phyloP scores from a whole-genome alignment of 2,888 invertebrate species.

The Prenolepis imparis region DNA sequence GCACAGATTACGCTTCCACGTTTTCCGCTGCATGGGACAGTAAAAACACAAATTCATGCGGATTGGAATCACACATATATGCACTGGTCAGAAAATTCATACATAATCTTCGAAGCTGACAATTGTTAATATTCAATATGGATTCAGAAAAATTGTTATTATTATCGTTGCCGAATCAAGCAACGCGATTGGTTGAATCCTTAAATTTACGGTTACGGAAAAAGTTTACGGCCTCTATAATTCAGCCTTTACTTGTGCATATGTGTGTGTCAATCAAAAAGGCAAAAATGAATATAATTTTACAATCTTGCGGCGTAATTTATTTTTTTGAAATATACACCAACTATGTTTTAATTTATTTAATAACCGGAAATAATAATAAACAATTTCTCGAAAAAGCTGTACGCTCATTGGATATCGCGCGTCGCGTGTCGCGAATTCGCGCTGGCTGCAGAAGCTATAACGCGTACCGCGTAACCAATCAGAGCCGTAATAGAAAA shows the following conservation, averaged over 20 bases:
- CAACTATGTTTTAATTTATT: neutral
- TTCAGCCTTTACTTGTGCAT: too few relatives aligned
- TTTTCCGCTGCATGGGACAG: neutral
- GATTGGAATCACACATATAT: neutral
- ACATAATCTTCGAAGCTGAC: neutral
- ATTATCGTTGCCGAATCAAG: too few relatives aligned
- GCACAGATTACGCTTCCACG: neutral
- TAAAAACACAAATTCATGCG: neutral
- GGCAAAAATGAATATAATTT: conserved; percentile 9
- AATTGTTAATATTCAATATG: neutral
- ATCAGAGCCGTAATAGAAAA: too few relatives aligned
- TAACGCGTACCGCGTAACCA: too few relatives aligned
- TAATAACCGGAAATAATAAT: neutral
- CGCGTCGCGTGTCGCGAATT: too few relatives aligned
- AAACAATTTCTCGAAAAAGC: neutral
- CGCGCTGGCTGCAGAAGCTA: too few relatives aligned
- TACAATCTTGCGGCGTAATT: neutral
- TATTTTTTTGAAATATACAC: neutral
- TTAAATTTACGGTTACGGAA: too few relatives aligned
- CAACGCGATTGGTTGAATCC: too few relatives aligned
- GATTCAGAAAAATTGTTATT: neutral
- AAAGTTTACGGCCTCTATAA: too few relatives aligned
- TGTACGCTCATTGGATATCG: too few relatives aligned
- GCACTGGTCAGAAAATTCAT: neutral
- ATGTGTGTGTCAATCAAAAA: conserved; percentile 25